phyloP scores from a whole-genome alignment of 1,140 invertebrate species.

The Cydia splendana region DNA sequence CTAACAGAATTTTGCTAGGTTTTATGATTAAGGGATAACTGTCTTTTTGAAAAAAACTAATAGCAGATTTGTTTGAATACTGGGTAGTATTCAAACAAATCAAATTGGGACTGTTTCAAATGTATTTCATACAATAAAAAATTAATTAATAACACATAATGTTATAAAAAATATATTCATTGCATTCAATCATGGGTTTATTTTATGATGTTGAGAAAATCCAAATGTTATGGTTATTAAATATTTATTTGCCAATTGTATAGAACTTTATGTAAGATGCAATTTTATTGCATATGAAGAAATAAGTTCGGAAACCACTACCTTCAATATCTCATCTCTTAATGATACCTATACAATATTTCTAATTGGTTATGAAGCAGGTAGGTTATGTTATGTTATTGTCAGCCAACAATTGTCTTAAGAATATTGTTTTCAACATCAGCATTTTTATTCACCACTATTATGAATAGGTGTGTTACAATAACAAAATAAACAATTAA shows the following conservation, averaged over 20 bases:
- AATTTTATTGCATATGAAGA: background rate
- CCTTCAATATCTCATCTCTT: background rate
- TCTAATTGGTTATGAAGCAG: background rate
- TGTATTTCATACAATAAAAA: too few species aligned
- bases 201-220: background rate
- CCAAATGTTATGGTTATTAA: background rate
- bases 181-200: background rate
- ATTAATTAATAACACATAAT: too few species aligned
- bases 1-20: too few species aligned
- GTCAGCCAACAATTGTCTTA: background rate
- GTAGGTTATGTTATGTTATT: background rate
- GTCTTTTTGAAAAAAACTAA: too few species aligned
- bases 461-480: background rate
- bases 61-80: too few species aligned
- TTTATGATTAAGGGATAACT: too few species aligned
- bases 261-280: background rate
- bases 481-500: slow-evolving; percentile 16
- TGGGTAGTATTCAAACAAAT: too few species aligned
- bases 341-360: background rate
- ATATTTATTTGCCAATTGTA: background rate
- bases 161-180: background rate
- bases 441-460: background rate
- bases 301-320: too few species aligned
- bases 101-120: background rate
- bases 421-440: background rate